phyloP scores from a whole-genome alignment of 2,888 invertebrate genomes.

The Xylota sylvarum region DNA sequence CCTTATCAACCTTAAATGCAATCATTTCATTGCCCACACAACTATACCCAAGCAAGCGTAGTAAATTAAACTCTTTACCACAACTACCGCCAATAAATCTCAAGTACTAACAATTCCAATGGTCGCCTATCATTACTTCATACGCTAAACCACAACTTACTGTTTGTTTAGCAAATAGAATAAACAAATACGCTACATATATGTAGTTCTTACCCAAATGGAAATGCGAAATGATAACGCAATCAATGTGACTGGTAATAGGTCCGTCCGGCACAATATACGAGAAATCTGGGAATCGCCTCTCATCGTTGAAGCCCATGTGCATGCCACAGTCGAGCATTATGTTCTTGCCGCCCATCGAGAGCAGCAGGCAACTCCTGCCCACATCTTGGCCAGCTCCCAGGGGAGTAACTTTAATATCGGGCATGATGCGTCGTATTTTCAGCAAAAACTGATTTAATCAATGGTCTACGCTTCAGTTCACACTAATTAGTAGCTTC shows the following conservation, averaged over 20 bases:
- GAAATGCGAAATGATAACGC: slow-evolving; percentile 99
- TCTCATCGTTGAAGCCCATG: slow-evolving; percentile 99
- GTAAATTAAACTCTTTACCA: not conserved
- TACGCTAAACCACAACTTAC: not conserved
- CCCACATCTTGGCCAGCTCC: slow-evolving; percentile 99
- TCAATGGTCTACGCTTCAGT: not conserved
- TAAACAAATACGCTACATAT: not conserved
- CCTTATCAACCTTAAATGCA: not conserved
- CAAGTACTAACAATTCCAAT: too few relatives aligned
- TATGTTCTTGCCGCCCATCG: slow-evolving; percentile 98
- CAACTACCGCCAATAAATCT: too few relatives aligned
- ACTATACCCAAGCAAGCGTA: not conserved
- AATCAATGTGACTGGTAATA: slow-evolving; percentile 97
- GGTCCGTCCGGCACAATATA: slow-evolving; percentile 96
- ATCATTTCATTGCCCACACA: not conserved
- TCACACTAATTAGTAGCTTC: slow-evolving; percentile 11
- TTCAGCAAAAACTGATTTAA: not conserved
- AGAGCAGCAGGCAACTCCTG: slow-evolving; percentile 97
- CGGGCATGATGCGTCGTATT: slow-evolving; percentile 88
- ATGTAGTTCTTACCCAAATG: slow-evolving; percentile 88
- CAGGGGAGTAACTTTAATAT: slow-evolving; percentile 94
- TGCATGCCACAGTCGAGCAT: slow-evolving; percentile 99
- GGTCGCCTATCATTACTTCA: not conserved
- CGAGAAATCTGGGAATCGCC: slow-evolving; percentile 98
- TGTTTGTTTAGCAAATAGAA: not conserved